Evolutionary conservation across 2,797 vertebrate species (phyloP), one percentile per base, ranked within the genome.

Genomic region (Rousettus madagascariensis): DNA sequence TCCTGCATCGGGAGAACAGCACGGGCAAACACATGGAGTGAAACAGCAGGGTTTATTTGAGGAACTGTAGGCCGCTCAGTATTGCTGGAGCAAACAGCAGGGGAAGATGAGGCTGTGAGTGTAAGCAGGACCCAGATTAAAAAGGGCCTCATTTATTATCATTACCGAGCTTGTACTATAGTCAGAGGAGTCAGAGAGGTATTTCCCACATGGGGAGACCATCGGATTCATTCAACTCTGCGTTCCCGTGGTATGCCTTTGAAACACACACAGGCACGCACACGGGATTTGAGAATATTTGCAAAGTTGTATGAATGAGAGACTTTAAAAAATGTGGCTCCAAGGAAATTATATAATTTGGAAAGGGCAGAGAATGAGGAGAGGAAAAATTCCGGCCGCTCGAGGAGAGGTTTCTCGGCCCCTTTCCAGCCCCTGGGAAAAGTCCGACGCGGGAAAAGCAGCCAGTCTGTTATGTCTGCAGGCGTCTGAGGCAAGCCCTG

Each of bases 381-480:
- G 43, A 95, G 85, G 79, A 72, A 96, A 95, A 96, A 75, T 65
- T 65, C 80, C 59, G 65, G 93, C 5, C 0, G 72, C 93, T 80
- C 16, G 3, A 43, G 71, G 49, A 84, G 77, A 80, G 72, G 77
- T 78, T 84, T 84, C 69, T 79, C 41, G 43, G 93, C 91, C 71
- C 46, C n/a, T 46, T 83, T 80, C 93, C 93, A 94, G 78, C 28
- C 78, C 51, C 78, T 51, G 59, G 91, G 94, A 79, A 87, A 90
- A 90, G 90, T 41, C 57, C 0, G 66, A 63, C 49, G 2, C 0
- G 66, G 89, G 95, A 82, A 94, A 93, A 80, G 94, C 82, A 4
- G 86, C 51, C 22, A 0, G 10, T 78, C 87, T 95, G 94, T 89
- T 96, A 36, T 80, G 94, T 96, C 97, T 97, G 96, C 88, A 74